Evolutionary conservation across 2,797 vertebrate species (phyloP).

Genomic region (Rhincodon typus): DNA sequence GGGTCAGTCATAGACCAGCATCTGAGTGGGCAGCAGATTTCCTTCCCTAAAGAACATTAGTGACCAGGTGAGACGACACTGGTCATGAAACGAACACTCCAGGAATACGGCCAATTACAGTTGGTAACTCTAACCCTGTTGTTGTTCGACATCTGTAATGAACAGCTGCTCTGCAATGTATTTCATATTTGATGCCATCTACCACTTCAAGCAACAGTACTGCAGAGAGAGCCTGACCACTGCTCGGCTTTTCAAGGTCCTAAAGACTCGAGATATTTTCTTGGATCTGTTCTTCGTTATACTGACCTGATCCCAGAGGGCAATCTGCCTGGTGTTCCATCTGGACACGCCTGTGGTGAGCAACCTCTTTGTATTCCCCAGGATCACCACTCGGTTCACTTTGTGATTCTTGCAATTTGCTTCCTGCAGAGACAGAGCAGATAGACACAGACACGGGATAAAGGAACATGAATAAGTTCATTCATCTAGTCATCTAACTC

Average conservation of each 20-base stretch:
- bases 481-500: no score
- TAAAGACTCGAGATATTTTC: not conserved
- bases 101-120: not conserved
- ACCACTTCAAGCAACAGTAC: not conserved
- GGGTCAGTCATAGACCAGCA: not conserved
- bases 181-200: not conserved
- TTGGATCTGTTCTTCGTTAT: not conserved
- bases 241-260: not conserved
- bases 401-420: slow-evolving; percentile 92
- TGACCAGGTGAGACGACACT: not conserved
- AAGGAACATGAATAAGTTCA: no score
- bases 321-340: slow-evolving; percentile 96
- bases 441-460: no score
- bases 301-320: slow-evolving; percentile 96
- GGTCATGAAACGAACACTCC: not conserved
- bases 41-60: not conserved
- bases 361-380: slow-evolving; percentile 87
- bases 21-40: not conserved
- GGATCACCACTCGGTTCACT: slow-evolving; percentile 87
- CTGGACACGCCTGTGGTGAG: slow-evolving; percentile 90
- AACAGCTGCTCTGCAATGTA: not conserved
- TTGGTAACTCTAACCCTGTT: not conserved
- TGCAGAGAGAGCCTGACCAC: not conserved
- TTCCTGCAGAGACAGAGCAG: slow-evolving; percentile 59
- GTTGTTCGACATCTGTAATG: not conserved